These are phyloP conservation scores for Nymphalis polychloros DNA, from an alignment of 2,888 invertebrate genomes.

Conservation along the genomic window DNA sequence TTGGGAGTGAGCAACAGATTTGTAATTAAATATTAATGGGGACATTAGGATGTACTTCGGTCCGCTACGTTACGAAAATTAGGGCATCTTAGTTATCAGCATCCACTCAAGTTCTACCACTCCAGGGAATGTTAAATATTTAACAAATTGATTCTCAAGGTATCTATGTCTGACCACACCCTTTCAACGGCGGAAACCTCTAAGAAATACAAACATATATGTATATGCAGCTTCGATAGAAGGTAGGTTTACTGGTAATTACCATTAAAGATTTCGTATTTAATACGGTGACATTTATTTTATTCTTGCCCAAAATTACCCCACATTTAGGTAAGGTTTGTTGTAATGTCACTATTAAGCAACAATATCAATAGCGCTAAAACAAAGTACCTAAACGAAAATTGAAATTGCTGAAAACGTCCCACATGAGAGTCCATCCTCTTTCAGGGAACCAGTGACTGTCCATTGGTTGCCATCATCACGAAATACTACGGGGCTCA, in stretches of 20 bases:
- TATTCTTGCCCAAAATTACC: too few species aligned
- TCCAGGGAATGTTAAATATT: slow-evolving; percentile 69
- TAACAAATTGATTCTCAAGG: slow-evolving; percentile 74
- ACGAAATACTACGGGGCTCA: too few species aligned
- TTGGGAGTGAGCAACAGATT: slow-evolving; percentile 17
- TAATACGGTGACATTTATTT: background rate
- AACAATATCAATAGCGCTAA: too few species aligned
- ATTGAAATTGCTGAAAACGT: too few species aligned
- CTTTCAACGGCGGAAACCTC: slow-evolving; percentile 71
- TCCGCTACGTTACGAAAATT: slow-evolving; percentile 45
- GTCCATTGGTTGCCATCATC: too few species aligned
- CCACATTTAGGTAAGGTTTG: too few species aligned
- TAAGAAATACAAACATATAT: slow-evolving; percentile 56
- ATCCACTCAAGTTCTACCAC: slow-evolving; percentile 38
- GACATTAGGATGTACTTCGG: slow-evolving; percentile 24
- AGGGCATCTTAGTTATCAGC: slow-evolving; percentile 50
- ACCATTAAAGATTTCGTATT: slow-evolving; percentile 6
- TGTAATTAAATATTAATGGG: slow-evolving; percentile 36
- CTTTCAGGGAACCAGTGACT: too few species aligned
- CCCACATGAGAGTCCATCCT: too few species aligned
- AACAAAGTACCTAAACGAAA: too few species aligned
- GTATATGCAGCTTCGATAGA: slow-evolving; percentile 47
- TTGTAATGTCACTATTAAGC: too few species aligned
- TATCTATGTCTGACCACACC: slow-evolving; percentile 71
- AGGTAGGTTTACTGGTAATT: slow-evolving; percentile 14